Percentiles rank a stretch among this genome's conserved stretches.
Evolutionary conservation across 2,797 vertebrate genomes (phyloP).

Genomic region (Tokudaia tokunoshimensis): DNA sequence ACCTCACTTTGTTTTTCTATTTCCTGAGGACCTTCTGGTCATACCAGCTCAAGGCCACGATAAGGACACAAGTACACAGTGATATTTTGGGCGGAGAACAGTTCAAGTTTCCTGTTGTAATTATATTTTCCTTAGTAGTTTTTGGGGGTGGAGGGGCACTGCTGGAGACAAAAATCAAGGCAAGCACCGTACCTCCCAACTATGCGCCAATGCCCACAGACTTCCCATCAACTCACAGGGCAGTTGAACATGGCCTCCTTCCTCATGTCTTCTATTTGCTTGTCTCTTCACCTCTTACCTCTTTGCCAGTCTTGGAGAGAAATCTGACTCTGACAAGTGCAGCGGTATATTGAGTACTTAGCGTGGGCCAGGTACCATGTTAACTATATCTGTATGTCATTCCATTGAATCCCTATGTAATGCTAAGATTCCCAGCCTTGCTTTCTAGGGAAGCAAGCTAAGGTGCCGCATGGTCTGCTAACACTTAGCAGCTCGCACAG

Average conservation of each 20-base stretch:
- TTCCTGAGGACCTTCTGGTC: neutral
- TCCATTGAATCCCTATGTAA: neutral
- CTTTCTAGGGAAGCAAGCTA: slow-evolving; percentile 22
- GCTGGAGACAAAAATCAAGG: neutral
- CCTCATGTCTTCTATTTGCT: neutral
- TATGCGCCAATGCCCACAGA: neutral
- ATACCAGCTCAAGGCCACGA: neutral
- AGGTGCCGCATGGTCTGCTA: neutral
- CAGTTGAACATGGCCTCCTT: neutral
- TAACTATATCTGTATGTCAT: neutral
- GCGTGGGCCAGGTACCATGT: neutral
- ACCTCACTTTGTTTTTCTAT: neutral
- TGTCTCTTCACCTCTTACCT: neutral
- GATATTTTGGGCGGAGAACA: neutral
- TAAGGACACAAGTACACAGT: neutral
- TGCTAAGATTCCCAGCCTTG: slow-evolving; percentile 21
- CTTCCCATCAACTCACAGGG: neutral
- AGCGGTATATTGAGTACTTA: neutral
- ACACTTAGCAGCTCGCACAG: neutral
- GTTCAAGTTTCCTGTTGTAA: neutral
- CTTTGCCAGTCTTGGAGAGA: slow-evolving; percentile 29
- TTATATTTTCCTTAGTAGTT: neutral
- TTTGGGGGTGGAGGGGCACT: too few relatives aligned
- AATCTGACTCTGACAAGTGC: neutral
- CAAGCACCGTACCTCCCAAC: neutral